phyloP scores from a whole-genome alignment of 1,140 invertebrate genomes.

The Intoshia linei region DNA sequence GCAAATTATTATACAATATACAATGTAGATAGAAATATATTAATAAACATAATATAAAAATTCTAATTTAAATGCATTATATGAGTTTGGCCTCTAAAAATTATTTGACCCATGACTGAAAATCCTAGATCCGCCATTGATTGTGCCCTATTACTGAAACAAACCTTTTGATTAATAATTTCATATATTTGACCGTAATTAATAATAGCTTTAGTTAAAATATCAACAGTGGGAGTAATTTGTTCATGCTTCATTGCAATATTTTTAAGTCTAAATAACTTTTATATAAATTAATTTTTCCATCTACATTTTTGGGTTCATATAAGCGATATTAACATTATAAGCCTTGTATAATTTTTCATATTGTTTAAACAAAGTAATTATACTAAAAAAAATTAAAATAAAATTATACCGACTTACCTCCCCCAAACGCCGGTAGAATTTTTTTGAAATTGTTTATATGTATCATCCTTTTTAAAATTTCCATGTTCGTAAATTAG shows the following conservation, averaged over 20 bases:
- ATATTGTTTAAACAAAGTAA: background rate
- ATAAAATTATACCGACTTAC: constrained; percentile 8
- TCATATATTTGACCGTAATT: constrained; percentile 2
- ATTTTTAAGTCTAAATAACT: constrained; percentile 3
- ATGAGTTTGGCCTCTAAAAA: too few relatives aligned
- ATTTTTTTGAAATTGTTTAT: constrained; percentile 17
- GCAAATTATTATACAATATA: constrained; percentile 16
- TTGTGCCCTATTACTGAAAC: too few relatives aligned
- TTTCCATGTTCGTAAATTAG: constrained; percentile 19
- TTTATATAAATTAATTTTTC: background rate
- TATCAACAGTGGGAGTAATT: background rate
- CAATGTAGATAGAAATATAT: constrained; percentile 7
- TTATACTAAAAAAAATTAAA: background rate
- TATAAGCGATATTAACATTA: constrained; percentile 1
- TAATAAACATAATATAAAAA: too few relatives aligned
- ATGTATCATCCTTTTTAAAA: constrained; percentile 12
- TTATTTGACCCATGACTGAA: too few relatives aligned
- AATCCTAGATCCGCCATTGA: too few relatives aligned
- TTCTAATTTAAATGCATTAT: too few relatives aligned
- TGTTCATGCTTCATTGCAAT: background rate
- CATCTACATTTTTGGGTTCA: constrained; percentile 1
- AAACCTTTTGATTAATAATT: too few relatives aligned
- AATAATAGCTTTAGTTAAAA: constrained; percentile 4
- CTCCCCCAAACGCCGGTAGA: constrained; percentile 20
- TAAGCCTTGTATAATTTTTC: background rate